A percentile compares a stretch with the other conserved stretches of the same genome.
Evolutionary conservation across 2,113 vertebrate species (phyloP).

Genomic region (Mirounga angustirostris): DNA sequence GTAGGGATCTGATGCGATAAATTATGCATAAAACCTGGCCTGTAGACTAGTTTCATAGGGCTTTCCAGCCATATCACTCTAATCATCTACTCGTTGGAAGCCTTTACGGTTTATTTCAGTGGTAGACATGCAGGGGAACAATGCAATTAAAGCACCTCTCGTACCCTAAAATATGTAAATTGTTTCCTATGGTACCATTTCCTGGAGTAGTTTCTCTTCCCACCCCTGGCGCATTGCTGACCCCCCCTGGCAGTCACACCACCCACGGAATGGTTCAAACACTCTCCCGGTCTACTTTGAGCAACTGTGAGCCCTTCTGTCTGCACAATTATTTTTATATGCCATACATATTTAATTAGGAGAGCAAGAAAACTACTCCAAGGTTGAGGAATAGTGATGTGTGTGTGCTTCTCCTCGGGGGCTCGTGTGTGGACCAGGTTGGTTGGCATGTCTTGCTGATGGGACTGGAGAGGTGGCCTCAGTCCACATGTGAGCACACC

Average conservation of each 20-base stretch:
- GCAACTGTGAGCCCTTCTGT: constrained; percentile 79
- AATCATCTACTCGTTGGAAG: constrained; percentile 2
- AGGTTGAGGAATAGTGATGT: background rate
- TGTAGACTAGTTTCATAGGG: background rate
- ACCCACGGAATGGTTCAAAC: constrained; percentile 68
- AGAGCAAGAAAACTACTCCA: constrained; percentile 52
- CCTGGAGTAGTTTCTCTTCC: constrained; percentile 75
- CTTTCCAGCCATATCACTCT: background rate
- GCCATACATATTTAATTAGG: constrained; percentile 58
- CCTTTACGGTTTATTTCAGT: background rate
- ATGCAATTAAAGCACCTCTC: constrained; percentile 56
- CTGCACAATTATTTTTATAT: constrained; percentile 79
- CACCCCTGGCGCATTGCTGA: constrained; percentile 66
- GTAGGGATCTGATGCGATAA: background rate
- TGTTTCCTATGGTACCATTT: constrained; percentile 38
- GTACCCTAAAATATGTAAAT: constrained; percentile 36
- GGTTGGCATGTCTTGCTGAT: background rate
- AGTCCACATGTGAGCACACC: background rate
- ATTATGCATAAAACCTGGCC: constrained; percentile 16
- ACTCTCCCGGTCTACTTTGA: constrained; percentile 73
- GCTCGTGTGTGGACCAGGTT: background rate
- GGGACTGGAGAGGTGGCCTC: background rate
- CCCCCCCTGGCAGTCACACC: constrained; percentile 53
- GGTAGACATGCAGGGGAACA: constrained; percentile 23
- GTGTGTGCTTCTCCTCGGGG: background rate